Conservation (phyloP, 2,888 invertebrate species). For the Bombylius major region DNA sequence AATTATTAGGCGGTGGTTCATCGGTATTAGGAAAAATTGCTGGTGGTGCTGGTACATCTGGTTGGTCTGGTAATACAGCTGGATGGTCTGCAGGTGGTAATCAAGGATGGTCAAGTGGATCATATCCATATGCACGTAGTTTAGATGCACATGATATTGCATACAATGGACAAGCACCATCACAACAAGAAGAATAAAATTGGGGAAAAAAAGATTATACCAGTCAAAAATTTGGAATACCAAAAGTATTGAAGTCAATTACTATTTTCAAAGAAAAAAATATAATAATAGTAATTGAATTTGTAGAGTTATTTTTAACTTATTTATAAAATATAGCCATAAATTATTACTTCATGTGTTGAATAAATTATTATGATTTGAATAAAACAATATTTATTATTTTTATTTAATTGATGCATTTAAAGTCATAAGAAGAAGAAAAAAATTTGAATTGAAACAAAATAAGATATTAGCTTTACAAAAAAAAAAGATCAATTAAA, state of each 20-base stretch:
- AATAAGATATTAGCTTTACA: too few relatives aligned
- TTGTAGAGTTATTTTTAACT: not conserved
- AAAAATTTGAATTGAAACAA: too few relatives aligned
- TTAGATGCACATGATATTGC: slow-evolving; percentile 56
- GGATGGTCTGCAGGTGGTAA: slow-evolving; percentile 17
- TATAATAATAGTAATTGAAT: not conserved
- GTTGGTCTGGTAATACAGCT: slow-evolving; percentile 1
- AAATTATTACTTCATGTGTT: not conserved
- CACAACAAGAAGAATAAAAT: not conserved
- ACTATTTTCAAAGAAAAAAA: not conserved
- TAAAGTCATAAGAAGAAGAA: too few relatives aligned
- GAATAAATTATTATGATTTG: too few relatives aligned
- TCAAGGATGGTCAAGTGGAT: slow-evolving; percentile 15
- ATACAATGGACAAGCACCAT: slow-evolving; percentile 50
- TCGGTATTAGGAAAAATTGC: slow-evolving; percentile 26
- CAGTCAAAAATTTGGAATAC: not conserved
- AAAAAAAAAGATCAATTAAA: too few relatives aligned
- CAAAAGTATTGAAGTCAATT: not conserved
- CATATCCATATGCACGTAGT: slow-evolving; percentile 41
- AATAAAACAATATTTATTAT: too few relatives aligned
- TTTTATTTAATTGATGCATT: too few relatives aligned
- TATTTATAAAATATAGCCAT: not conserved
- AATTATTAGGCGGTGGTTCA: slow-evolving; percentile 45
- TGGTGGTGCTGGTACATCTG: slow-evolving; percentile 19
- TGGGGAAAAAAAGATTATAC: not conserved